Evolutionary conservation across 2,113 vertebrate species (phyloP), one percentile per base, ranked within the genome.

Genomic region (Chauna torquata): DNA sequence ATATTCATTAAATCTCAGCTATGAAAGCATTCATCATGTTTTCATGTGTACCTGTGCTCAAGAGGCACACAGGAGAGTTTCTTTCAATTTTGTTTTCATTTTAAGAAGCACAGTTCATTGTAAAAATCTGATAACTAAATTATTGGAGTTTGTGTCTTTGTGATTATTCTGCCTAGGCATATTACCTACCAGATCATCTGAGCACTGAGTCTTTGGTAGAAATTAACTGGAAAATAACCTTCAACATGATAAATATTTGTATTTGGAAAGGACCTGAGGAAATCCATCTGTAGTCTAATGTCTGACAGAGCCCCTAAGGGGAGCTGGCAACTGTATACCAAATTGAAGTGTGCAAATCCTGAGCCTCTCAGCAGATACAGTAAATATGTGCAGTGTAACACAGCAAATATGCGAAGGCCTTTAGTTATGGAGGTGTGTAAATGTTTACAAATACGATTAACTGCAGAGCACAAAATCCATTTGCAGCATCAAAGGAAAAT

Each of bases 361-460:
- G 50, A 80, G 49, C 69, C 65, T 91, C 5, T 0, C 79, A 69
- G 81, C 76, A 92, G 80, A 85, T 47, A 42, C 30, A 62, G 85
- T 79, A 92, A 96, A 91, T 92, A 85, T 49, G 70, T 65, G 89
- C 55, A 80, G 59, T 52, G 72, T 93, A 65, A 68, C 91, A 79
- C 68, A 68, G 87, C 81, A 92, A 96, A 84, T 87, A 86, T 8
- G 52, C 14, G 70, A 57, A 96, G 71, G 74, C 77, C 94, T 97
- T 96, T 89, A 62, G 72, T 95, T 70, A 38, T 1, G 17, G 89
- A 82, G 69, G 69, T 89, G 79, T 92, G 79, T 86, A 97, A 94
- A 94, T 94, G 91, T 96, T 97, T 83, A 95, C 96, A 96, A 90
- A 82, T 96, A 64, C 72, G 77, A 96, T 97, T 94, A 95, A 95